These are phyloP conservation scores for Diprion similis DNA, from an alignment of 1,140 invertebrate genomes.

Conservation along the genomic window DNA sequence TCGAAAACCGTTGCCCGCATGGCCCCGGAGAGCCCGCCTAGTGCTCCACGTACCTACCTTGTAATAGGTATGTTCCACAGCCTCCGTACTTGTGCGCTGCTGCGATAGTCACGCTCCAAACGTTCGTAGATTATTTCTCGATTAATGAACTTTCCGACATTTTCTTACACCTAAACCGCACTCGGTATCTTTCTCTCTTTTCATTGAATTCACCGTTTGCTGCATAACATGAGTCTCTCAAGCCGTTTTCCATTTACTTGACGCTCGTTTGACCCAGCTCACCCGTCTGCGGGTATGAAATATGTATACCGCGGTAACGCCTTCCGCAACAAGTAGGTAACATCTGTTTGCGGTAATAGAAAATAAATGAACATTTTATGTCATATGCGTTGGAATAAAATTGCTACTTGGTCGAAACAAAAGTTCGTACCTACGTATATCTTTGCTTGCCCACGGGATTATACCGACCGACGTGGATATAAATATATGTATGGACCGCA, in stretches of 20 bases:
- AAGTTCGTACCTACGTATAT: neutral
- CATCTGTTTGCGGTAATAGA: neutral
- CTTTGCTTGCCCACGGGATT: no score
- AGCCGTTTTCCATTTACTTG: no score
- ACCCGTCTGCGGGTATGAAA: neutral
- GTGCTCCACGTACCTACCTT: conserved; percentile 3
- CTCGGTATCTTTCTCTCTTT: no score
- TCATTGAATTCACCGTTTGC: no score
- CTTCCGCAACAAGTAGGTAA: neutral
- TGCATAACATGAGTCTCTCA: no score
- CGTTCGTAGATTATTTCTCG: neutral
- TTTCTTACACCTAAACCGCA: no score
- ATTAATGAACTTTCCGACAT: neutral
- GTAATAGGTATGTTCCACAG: neutral
- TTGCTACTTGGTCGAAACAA: neutral
- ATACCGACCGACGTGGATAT: no score
- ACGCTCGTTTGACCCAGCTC: no score
- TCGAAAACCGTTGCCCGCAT: conserved; percentile 47
- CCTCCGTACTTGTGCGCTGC: conserved; percentile 24
- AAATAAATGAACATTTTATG: neutral
- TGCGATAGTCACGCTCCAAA: conserved; percentile 37
- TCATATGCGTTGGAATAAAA: neutral
- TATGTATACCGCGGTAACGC: neutral
- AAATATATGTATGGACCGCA: neutral
- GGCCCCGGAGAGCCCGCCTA: neutral